Base-by-base conservation (phyloP, 2,113 vertebrate genomes). In the Gila orcuttii region DNA sequence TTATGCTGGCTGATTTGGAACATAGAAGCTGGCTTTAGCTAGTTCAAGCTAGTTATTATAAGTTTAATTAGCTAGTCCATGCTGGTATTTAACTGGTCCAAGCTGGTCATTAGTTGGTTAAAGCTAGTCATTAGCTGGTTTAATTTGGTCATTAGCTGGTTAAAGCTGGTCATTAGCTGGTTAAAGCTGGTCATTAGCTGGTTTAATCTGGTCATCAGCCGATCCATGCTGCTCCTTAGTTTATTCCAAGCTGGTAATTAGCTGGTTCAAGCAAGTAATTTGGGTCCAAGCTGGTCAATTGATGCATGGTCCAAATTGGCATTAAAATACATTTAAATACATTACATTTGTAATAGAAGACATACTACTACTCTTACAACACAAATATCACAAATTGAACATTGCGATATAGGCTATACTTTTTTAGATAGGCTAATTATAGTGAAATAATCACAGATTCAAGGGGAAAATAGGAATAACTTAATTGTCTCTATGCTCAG, bases 401-500 rank as follows among this genome's bases (percentile, higher is more conserved):
- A 33, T 68, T 66, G 12, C 6, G 28, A 68, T 71, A 42, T 71
- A 42, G 42, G 42, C 8, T 42, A 42, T 42, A 42, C 9, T 42
- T 42, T 36, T 71, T 39, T 71, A 21, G 0, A 39, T 23, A 10
- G 1, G 42, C 42, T 42, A 10, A 31, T 77, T 52, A 23, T 9
- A 21, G 28, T 17, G 8, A 21, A 33, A 52, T 11, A 33, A 52
- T 33, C 6, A 55, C 15, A 33, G 74, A 3, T 31, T 15, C 4
- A 50, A 55, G 6, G 6, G 36, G 68, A 42, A 10, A 11, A 62
- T 23, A 25, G 2, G 12, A 62, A 80, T 19, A 45, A 64, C 25
- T 55, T 55, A 33, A 77, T 77, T 55, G 52, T 57, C 75, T 31
- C 47, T 31, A 45, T 52, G 84, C 60, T 74, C n/a, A n/a, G n/a